These are phyloP conservation scores for Zootermopsis nevadensis DNA, from an alignment of 2,888 invertebrate species.

Conservation along the genomic window DNA sequence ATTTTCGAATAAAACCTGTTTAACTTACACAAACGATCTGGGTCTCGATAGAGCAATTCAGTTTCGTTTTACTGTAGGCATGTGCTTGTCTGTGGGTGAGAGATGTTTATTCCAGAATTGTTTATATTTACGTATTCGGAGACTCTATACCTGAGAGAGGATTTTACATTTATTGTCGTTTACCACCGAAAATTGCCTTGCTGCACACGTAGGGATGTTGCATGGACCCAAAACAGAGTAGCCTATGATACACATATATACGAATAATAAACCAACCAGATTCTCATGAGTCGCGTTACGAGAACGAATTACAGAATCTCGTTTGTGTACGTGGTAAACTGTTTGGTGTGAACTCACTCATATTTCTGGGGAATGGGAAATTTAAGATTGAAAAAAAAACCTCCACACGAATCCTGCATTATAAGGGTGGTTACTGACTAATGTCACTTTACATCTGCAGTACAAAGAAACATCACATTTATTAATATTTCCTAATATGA, in stretches of 20 bases:
- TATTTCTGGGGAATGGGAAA: neutral
- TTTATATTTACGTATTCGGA: neutral
- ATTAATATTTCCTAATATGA: neutral
- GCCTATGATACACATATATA: slow-evolving; percentile 6
- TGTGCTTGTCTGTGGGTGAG: neutral
- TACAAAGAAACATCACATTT: neutral
- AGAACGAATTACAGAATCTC: slow-evolving; percentile 15
- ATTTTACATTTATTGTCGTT: neutral
- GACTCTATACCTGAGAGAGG: neutral
- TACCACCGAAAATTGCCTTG: neutral
- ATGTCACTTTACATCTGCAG: neutral
- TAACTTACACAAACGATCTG: neutral
- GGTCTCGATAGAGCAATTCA: neutral
- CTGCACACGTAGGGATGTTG: slow-evolving; percentile 6
- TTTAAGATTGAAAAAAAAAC: neutral
- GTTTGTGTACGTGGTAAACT: neutral
- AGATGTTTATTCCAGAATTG: neutral
- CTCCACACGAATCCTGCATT: neutral
- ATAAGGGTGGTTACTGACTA: neutral
- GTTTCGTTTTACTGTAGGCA: neutral
- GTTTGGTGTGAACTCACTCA: neutral
- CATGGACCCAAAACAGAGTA: neutral
- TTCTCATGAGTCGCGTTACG: neutral
- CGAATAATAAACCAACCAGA: slow-evolving; percentile 8
- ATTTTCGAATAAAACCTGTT: neutral